Conservation (phyloP, 2,113 vertebrate species). For the Clarias batrachus region DNA sequence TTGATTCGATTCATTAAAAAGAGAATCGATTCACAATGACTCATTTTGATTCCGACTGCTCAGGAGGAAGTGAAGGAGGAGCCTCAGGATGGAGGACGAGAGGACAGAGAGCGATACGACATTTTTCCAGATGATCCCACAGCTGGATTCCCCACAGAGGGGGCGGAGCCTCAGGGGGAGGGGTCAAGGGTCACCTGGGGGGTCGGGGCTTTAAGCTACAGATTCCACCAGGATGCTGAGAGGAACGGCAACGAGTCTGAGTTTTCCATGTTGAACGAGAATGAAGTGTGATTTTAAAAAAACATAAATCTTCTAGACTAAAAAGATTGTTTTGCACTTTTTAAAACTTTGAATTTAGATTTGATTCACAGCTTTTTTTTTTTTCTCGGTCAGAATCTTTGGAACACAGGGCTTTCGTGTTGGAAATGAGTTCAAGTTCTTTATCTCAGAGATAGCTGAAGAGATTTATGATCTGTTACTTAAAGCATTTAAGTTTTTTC, state of each 20-base stretch:
- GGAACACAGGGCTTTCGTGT: background rate
- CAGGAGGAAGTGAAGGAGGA: background rate
- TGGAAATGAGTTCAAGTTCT: background rate
- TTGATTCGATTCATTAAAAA: background rate
- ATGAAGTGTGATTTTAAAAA: background rate
- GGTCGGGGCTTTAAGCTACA: background rate
- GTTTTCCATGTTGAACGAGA: background rate
- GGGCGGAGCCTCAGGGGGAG: background rate
- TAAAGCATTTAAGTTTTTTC: background rate
- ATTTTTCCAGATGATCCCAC: background rate
- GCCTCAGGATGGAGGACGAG: background rate
- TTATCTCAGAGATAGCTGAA: background rate
- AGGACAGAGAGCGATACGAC: background rate
- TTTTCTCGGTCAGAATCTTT: background rate
- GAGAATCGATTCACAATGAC: background rate
- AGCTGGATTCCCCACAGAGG: background rate
- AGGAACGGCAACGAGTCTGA: background rate
- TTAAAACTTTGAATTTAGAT: background rate
- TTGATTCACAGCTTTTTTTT: background rate
- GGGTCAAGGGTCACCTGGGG: background rate
- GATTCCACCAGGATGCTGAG: background rate
- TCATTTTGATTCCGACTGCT: background rate
- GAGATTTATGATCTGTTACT: background rate
- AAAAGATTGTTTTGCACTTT: too few relatives aligned
- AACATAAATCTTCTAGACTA: background rate